Base-by-base conservation (phyloP, 1,140 invertebrate species). In the Lutraria rhynchaena region DNA sequence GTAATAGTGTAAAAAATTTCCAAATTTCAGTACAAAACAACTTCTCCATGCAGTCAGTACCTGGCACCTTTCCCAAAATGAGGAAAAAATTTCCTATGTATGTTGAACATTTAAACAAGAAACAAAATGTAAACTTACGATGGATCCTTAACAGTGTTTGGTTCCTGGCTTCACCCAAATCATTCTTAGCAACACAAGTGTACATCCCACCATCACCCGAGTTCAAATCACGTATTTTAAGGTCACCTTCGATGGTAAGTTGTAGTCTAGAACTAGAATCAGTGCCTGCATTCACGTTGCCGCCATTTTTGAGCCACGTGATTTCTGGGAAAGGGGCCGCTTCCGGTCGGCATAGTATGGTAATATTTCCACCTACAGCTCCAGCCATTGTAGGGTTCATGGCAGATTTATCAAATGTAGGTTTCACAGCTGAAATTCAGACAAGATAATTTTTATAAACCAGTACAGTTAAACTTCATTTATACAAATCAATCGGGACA, bases 301-400 rank as follows among this genome's bases (percentile, higher is more conserved):
- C 95, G 24, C 96, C 96, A 93, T 99, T 95, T 92, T 98, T 97
- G 89, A 96, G 96, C 98, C 98, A 99, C 37, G 94, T 94, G 89
- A 98, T 98, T 86, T 95, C 95, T 0, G 98, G 97, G 86, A 94
- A 94, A 0, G 98, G 98, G 7, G 98, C 97, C 17, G 97, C 97
- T 93, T 99, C 98, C 0, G 98, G 97, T 87, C 96, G 95, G 92
- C 98, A 99, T 60, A 94, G 94, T 60, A 99, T 95, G 0, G 98
- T 99, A 0, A 97, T 95, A 92, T 98, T 99, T 55, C 97, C 96
- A 83, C 95, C 95, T 91, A 97, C 96, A 1, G 96, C 96, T 0
- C 96, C 97, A 92, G 97, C 97, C 92, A 98, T 97, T 0, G 95
- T 93, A 0, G 95, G 93, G 90, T 97, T 96, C 51, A 99, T 91